Conservation (phyloP, 2,888 invertebrate genomes). For the Tiphia femorata region DNA sequence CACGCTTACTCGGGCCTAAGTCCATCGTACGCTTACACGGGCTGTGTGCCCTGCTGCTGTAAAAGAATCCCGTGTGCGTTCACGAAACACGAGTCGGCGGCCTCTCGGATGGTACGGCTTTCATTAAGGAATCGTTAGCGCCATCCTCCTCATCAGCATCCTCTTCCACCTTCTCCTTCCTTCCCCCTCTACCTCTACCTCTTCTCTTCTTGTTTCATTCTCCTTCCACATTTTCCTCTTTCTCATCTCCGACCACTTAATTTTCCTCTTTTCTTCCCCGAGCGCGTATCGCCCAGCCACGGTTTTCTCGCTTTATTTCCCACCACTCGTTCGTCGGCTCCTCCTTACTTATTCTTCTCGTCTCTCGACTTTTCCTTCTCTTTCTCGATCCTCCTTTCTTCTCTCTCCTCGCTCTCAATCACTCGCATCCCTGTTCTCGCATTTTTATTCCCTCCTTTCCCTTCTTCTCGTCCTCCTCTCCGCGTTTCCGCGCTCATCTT, state of each 20-base stretch:
- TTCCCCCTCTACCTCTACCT: slow-evolving; percentile 2
- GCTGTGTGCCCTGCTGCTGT: too few species aligned
- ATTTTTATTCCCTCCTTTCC: not conserved
- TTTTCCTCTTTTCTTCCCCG: not conserved
- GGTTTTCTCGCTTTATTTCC: slow-evolving; percentile 18
- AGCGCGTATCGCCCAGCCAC: slow-evolving; percentile 18
- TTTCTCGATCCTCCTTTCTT: not conserved
- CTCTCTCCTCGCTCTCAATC: slow-evolving; percentile 12
- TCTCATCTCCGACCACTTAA: not conserved
- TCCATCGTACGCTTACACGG: too few species aligned
- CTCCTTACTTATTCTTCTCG: not conserved
- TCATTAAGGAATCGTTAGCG: slow-evolving; percentile 64
- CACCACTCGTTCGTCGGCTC: slow-evolving; percentile 1
- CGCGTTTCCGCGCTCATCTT: slow-evolving; percentile 12
- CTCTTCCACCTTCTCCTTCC: slow-evolving; percentile 26
- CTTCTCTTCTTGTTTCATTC: slow-evolving; percentile 5
- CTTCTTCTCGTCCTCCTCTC: slow-evolving; percentile 7
- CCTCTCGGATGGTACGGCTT: slow-evolving; percentile 47
- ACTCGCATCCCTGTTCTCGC: not conserved
- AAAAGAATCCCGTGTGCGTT: too few species aligned
- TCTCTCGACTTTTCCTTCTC: not conserved
- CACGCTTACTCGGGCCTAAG: too few species aligned
- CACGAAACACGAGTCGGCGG: slow-evolving; percentile 44
- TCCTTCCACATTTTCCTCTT: slow-evolving; percentile 5
- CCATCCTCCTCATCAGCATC: slow-evolving; percentile 56